Percentiles rank a stretch among this genome's conserved stretches.
Evolutionary conservation across 2,797 vertebrate species (phyloP).

Genomic region (Rhynchonycteris naso): DNA sequence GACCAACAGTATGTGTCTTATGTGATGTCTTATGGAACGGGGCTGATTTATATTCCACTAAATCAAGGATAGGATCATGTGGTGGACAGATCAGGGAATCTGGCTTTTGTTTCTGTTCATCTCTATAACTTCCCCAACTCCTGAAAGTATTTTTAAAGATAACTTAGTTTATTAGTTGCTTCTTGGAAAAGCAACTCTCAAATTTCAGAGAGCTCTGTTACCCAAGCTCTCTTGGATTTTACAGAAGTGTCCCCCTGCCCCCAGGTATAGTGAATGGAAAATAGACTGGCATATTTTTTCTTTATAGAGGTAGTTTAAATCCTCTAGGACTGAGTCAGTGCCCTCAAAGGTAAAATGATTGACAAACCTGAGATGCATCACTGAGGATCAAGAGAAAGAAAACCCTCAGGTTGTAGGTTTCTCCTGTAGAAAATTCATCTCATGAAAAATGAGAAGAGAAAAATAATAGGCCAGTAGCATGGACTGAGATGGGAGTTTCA

Average conservation of each 20-base stretch:
- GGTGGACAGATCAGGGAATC: not conserved
- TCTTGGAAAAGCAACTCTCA: not conserved
- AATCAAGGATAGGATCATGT: not conserved
- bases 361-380: not conserved
- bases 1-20: not conserved
- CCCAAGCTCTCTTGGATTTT: not conserved
- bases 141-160: not conserved
- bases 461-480: not conserved
- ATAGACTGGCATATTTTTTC: not conserved
- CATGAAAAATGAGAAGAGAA: not conserved
- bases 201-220: not conserved
- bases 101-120: not conserved
- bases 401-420: not conserved
- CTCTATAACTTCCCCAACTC: not conserved
- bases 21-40: not conserved
- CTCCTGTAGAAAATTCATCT: not conserved
- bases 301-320: not conserved
- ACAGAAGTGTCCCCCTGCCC: not conserved
- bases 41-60: not conserved
- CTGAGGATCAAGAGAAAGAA: not conserved
- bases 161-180: not conserved
- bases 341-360: not conserved
- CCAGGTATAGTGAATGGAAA: not conserved
- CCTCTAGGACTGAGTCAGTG: not conserved
- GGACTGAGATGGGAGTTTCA: not conserved